phyloP scores from a whole-genome alignment of 1,140 invertebrate species.

The Stegodyphus mimosarum region DNA sequence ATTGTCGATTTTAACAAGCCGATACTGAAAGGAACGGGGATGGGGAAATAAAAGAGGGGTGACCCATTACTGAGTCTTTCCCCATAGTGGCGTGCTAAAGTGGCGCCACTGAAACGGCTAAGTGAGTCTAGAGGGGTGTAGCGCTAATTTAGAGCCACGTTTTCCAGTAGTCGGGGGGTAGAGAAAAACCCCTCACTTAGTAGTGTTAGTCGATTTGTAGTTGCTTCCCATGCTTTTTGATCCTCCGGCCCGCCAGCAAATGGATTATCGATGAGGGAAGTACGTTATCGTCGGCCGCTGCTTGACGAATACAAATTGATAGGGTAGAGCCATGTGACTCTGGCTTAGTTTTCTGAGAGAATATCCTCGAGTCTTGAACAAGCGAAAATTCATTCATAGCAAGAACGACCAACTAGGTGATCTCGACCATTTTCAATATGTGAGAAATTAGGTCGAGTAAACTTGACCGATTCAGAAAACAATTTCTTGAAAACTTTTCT shows the following conservation, averaged over 20 bases:
- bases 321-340: not conserved
- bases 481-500: no score
- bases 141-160: conserved; percentile 51
- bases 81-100: conserved; percentile 52
- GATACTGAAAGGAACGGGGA: conserved; percentile 45
- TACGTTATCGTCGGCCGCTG: conserved; percentile 39
- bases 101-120: conserved; percentile 48
- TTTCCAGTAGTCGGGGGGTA: not conserved
- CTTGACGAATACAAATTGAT: conserved; percentile 37
- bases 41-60: not conserved
- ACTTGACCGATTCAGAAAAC: no score
- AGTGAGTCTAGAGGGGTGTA: conserved; percentile 25
- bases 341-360: not conserved
- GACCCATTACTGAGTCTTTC: conserved; percentile 36
- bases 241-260: conserved; percentile 42
- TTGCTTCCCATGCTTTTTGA: conserved; percentile 49
- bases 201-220: conserved; percentile 56
- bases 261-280: conserved; percentile 58
- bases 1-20: conserved; percentile 4
- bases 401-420: no score
- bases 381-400: no score
- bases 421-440: no score
- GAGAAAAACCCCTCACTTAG: conserved; percentile 19
- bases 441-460: no score
- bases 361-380: no score